Percentiles rank a stretch among this genome's conserved stretches.
Conservation (phyloP, 2,797 vertebrate genomes). For the Takifugu ocellatus region DNA sequence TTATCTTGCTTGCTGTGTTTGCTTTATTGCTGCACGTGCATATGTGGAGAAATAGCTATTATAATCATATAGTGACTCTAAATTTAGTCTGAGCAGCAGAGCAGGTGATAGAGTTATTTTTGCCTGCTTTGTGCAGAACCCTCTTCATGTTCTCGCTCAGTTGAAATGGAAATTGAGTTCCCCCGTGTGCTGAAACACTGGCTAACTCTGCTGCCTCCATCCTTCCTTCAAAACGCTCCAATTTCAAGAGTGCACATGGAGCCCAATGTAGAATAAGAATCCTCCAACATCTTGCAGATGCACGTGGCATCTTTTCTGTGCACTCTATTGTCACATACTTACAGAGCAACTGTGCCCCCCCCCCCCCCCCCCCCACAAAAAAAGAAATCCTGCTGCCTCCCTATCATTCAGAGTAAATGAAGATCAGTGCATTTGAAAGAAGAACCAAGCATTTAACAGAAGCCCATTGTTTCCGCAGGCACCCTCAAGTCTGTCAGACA, state of each 20-base stretch:
- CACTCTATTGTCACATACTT: constrained; percentile 33
- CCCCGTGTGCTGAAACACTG: constrained; percentile 11
- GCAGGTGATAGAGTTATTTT: constrained; percentile 3
- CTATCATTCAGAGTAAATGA: constrained; percentile 21
- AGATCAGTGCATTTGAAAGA: constrained; percentile 2
- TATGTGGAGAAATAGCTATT: constrained; percentile 3
- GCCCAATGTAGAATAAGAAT: constrained; percentile 12
- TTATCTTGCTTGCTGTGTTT: no score
- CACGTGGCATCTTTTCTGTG: constrained; percentile 1
- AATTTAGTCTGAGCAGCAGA: neutral
- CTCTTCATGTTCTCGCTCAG: constrained; percentile 3
- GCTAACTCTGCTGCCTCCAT: neutral
- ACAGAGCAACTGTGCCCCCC: constrained; percentile 21
- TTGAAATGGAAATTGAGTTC: constrained; percentile 5
- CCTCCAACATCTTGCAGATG: constrained; percentile 16
- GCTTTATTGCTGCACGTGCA: neutral
- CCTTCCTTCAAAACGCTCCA: constrained; percentile 9
- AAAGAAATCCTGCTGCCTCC: constrained; percentile 34
- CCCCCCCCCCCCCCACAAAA: constrained; percentile 26
- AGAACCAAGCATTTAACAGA: constrained; percentile 12
- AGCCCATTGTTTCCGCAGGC: neutral
- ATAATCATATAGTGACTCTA: neutral
- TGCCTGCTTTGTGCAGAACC: constrained; percentile 4
- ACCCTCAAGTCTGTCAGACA: no score
- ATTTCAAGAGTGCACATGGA: constrained; percentile 16